Evolutionary conservation across 2,888 invertebrate genomes (phyloP).

Genomic region (Ornithoptera alexandrae): DNA sequence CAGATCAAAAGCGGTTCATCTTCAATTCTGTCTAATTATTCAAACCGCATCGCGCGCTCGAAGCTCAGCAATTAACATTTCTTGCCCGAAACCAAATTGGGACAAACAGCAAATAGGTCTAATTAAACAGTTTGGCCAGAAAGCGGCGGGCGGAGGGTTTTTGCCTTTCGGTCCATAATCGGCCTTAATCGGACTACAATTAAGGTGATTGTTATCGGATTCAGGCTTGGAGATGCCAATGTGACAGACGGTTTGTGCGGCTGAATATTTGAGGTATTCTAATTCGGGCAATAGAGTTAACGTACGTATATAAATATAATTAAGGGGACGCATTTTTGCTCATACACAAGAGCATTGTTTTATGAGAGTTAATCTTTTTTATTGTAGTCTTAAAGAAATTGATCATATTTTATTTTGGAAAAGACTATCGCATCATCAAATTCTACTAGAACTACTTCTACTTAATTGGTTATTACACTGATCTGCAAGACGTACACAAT

Average conservation of each 20-base stretch:
- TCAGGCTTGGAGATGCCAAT: conserved; percentile 36
- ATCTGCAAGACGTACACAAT: no score
- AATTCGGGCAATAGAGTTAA: conserved; percentile 19
- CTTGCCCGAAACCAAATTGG: conserved; percentile 32
- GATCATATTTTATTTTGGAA: no score
- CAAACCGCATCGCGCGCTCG: conserved; percentile 22
- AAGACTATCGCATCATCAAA: no score
- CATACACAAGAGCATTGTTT: no score
- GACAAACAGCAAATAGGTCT: conserved; percentile 37
- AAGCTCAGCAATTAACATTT: conserved; percentile 36
- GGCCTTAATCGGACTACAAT: conserved; percentile 58
- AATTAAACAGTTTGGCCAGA: conserved; percentile 51
- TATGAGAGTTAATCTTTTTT: no score
- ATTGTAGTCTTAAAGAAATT: no score
- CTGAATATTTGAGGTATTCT: conserved; percentile 20
- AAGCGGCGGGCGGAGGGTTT: conserved; percentile 44
- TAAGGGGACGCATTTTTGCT: no score
- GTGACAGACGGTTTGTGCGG: conserved; percentile 19
- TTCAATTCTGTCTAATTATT: conserved; percentile 22
- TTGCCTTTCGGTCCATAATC: conserved; percentile 54
- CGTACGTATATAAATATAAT: conserved; percentile 1
- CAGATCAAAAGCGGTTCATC: conserved; percentile 19
- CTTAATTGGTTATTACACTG: no score
- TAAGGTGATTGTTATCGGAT: conserved; percentile 61
- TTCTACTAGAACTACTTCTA: no score